Evolutionary conservation across 2,888 invertebrate genomes (phyloP), one percentile per base, ranked within the genome.

Genomic region (Aphelenchoides bicaudatus): DNA sequence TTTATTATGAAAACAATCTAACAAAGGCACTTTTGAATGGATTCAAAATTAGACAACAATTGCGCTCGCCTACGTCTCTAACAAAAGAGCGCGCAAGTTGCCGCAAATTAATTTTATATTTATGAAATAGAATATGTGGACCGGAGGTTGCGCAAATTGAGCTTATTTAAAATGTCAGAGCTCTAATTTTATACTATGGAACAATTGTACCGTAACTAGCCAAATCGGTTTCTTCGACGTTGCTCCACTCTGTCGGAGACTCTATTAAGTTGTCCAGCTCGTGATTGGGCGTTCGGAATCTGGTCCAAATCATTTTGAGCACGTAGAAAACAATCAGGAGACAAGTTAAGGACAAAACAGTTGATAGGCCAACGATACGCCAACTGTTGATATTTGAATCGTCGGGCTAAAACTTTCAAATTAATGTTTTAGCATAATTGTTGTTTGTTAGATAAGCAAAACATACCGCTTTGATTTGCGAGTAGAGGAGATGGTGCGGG

Each of bases 271-370:
- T 39, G 19, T 51, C 52, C 10, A 38, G n/a, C n/a, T 51, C 39
- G 25, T 10, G 19, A 8, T 16, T 31, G 21, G 37, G 31, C 38
- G 37, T 39, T 16, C 52, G 37, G 37, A 51, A 51, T 8, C 39
- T 13, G 34, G 10, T 21, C 52, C 52, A 51, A 50, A 51, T 51
- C 4, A 51, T 25, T 28, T 51, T 51, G 2, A 51, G n/a, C n/a
- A 51, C 52, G 25, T 51, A 51, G 30, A 51, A 51, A 39, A 51
- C 25, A 39, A 51, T 23, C 8, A 51, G 49, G 21, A 51, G 2
- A 51, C 34, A 51, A 16, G 52, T 51, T 8, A 51, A 19, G 21
- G 52, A 51, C 8, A 51, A 39, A 8, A 28, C 52, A 6, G 37
- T 23, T 8, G 47, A 47, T 13, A 51, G 25, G 2, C 39, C 52